phyloP scores from a whole-genome alignment of 2,113 vertebrate genomes.

The Brachionichthys hirsutus region DNA sequence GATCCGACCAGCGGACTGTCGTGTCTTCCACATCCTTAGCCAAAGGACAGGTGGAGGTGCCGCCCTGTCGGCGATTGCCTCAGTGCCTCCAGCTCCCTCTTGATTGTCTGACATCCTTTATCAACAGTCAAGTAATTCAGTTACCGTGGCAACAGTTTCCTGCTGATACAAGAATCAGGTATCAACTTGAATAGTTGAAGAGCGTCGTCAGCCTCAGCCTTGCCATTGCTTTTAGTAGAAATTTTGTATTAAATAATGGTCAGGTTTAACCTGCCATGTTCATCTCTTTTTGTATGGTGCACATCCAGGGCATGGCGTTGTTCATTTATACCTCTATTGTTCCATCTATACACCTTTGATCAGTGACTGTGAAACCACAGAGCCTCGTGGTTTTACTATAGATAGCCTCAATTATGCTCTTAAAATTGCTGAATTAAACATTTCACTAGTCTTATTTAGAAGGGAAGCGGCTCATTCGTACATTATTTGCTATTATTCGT shows the following conservation, averaged over 20 bases:
- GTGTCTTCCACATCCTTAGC: slow-evolving; percentile 41
- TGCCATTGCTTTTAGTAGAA: slow-evolving; percentile 55
- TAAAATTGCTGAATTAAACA: too few species aligned
- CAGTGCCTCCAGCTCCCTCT: slow-evolving; percentile 62
- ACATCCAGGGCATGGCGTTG: slow-evolving; percentile 26
- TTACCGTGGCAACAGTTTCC: slow-evolving; percentile 74
- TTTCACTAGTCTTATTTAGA: neutral
- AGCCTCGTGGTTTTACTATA: neutral
- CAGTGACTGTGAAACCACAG: slow-evolving; percentile 8
- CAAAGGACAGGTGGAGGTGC: slow-evolving; percentile 47
- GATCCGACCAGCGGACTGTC: slow-evolving; percentile 49
- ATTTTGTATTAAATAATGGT: slow-evolving; percentile 27
- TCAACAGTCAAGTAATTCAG: slow-evolving; percentile 74
- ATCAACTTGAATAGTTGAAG: slow-evolving; percentile 73
- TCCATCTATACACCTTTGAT: slow-evolving; percentile 23
- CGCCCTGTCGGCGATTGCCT: slow-evolving; percentile 55
- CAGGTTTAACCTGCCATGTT: slow-evolving; percentile 25
- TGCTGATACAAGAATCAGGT: slow-evolving; percentile 69
- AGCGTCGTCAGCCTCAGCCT: slow-evolving; percentile 45
- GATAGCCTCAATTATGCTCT: too few species aligned
- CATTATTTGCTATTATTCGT: slow-evolving; percentile 1
- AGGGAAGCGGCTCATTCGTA: neutral
- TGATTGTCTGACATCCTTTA: slow-evolving; percentile 77
- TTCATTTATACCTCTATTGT: slow-evolving; percentile 11
- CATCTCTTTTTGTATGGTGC: neutral